Evolutionary conservation across 1,140 invertebrate genomes (phyloP).

Genomic region (Acromyrmex charruanus): DNA sequence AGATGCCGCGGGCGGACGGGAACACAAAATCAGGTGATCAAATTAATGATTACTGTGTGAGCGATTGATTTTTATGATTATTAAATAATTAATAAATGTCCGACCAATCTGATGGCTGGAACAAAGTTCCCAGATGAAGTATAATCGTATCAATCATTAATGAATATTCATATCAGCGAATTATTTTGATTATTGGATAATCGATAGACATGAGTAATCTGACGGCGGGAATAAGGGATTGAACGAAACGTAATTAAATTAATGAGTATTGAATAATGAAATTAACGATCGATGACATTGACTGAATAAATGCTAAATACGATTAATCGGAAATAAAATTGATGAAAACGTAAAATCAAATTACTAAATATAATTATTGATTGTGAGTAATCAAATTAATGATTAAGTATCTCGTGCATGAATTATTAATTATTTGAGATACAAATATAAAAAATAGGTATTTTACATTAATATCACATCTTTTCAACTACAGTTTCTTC

Average conservation of each 20-base stretch:
- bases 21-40: slow-evolving; percentile 37
- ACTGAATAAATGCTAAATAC: slow-evolving; percentile 22
- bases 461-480: not conserved
- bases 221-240: not conserved
- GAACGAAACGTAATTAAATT: slow-evolving; percentile 8
- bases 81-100: not conserved
- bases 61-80: slow-evolving; percentile 23
- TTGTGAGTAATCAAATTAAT: not conserved
- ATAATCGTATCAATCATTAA: slow-evolving; percentile 12
- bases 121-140: not conserved
- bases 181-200: slow-evolving; percentile 32
- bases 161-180: slow-evolving; percentile 15
- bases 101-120: not conserved
- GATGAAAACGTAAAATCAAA: slow-evolving; percentile 8
- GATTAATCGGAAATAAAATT: not conserved
- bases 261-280: slow-evolving; percentile 28
- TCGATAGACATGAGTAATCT: not conserved
- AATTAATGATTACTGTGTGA: slow-evolving; percentile 20
- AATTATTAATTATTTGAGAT: not conserved
- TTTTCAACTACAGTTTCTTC: not conserved
- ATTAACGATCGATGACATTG: slow-evolving; percentile 10
- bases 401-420: not conserved
- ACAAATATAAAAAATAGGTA: not conserved
- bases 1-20: not conserved
- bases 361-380: not conserved